Percentiles rank a stretch among this genome's conserved stretches.
Evolutionary conservation across 2,888 invertebrate genomes (phyloP).

Genomic region (Ecdyonurus torrentis): DNA sequence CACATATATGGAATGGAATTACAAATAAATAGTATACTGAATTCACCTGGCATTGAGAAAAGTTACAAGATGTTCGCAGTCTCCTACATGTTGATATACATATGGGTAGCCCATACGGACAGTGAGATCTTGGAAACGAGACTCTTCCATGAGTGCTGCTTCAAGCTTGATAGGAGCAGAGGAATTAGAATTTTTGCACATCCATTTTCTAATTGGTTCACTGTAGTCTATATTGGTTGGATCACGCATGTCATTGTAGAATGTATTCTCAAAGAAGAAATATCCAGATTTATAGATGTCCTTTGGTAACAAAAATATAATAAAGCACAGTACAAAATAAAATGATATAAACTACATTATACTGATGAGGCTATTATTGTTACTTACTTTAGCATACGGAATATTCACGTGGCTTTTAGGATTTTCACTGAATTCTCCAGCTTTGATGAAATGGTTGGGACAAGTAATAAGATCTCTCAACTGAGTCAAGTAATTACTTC

Average conservation of each 20-base stretch:
- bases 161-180: not conserved
- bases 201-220: constrained; percentile 44
- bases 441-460: constrained; percentile 38
- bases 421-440: constrained; percentile 16
- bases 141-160: constrained; percentile 24
- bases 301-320: too few species aligned
- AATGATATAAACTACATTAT: too few species aligned
- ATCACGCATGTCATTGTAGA: constrained; percentile 57
- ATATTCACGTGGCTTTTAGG: not conserved
- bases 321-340: too few species aligned
- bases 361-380: too few species aligned
- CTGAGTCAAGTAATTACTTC: constrained; percentile 46
- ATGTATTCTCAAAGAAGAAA: constrained; percentile 60
- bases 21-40: too few species aligned
- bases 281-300: constrained; percentile 49
- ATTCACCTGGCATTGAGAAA: constrained; percentile 54
- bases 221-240: constrained; percentile 46
- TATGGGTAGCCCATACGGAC: constrained; percentile 49
- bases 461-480: constrained; percentile 62
- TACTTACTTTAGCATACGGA: constrained; percentile 5
- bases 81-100: constrained; percentile 80
- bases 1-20: too few species aligned
- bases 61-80: constrained; percentile 77
- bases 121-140: constrained; percentile 32
- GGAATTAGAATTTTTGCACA: constrained; percentile 14